Base-by-base conservation (phyloP, 2,113 vertebrate genomes). In the Brienomyrus brachyistius region DNA sequence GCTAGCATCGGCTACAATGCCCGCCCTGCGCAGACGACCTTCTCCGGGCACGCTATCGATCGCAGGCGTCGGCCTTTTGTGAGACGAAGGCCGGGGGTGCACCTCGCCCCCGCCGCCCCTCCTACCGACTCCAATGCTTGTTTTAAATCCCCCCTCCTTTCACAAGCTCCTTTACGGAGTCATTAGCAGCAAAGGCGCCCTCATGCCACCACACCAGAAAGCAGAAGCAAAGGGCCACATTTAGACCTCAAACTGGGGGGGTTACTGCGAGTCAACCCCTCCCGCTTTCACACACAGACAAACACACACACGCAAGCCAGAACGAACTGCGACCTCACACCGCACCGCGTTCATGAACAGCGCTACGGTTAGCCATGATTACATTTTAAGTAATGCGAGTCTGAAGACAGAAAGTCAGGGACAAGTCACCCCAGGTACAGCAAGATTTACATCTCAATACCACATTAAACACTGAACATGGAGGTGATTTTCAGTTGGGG, bases 331-430 rank as follows among this genome's bases (percentile, higher is more conserved):
- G 27, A 13, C 74, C 35, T 35, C 35, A 80, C 74, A 19, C 5
- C 74, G 1, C 74, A 80, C 94, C 92, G 93, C 92, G 89, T 89
- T 93, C 94, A 95, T 95, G 95, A 94, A 94, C 95, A 95, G 92
- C 50, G 70, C 85, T 96, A 95, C 94, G 95, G 95, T 96, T 96
- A 95, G 94, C 91, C 94, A 95, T 15, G 95, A 96, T 95, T 96
- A 94, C 94, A 96, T 96, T 96, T 96, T 96, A 96, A 96, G 93
- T 94, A 94, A 95, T 94, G 94, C 93, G 96, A 95, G 95, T 96
- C 94, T 95, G 92, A 45, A 51, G 23, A 89, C 43, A 31, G 47
- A 86, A 50, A 85, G 74, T 80, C 74, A 2, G 35, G 74, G 35
- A 2, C 15, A 7, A 27, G 94, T 96, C 96, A 95, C 83, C 95